These are phyloP conservation scores for Lapara coniferarum DNA, from an alignment of 2,888 invertebrate genomes.

Conservation along the genomic window DNA sequence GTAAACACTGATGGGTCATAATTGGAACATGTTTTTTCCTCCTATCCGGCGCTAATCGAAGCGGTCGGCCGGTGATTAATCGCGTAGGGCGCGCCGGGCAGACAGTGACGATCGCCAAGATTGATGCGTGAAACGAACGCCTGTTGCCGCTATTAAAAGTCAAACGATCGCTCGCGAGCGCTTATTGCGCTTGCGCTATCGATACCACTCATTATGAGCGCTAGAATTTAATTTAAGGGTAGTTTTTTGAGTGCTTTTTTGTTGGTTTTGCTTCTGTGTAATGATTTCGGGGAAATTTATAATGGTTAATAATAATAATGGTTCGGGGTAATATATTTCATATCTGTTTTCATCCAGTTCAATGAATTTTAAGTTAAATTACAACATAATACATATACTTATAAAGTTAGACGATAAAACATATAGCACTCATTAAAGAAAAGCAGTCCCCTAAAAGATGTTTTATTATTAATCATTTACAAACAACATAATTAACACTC, in stretches of 20 bases:
- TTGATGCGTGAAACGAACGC: constrained; percentile 62
- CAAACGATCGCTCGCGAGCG: constrained; percentile 47
- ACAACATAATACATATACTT: too few species aligned
- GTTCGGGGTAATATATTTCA: too few species aligned
- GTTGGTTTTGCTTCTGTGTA: neutral
- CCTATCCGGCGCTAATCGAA: constrained; percentile 76
- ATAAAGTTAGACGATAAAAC: too few species aligned
- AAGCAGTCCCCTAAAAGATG: too few species aligned
- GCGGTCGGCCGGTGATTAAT: constrained; percentile 72
- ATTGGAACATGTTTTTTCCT: constrained; percentile 65
- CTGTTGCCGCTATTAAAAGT: constrained; percentile 60
- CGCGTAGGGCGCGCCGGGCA: constrained; percentile 68
- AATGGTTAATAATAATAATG: too few species aligned
- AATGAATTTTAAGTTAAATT: too few species aligned
- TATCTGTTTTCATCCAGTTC: too few species aligned
- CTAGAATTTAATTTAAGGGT: neutral
- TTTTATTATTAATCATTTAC: too few species aligned
- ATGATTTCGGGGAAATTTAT: too few species aligned
- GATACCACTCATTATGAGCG: constrained; percentile 17
- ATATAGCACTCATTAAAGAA: too few species aligned
- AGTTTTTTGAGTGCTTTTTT: neutral
- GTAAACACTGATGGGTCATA: constrained; percentile 54
- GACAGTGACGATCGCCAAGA: constrained; percentile 75
- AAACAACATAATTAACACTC: neutral
- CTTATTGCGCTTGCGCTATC: constrained; percentile 32